Percentiles rank a stretch among this genome's conserved stretches.
phyloP scores from a whole-genome alignment of 2,888 invertebrate species.

The Crocallis elinguaria region DNA sequence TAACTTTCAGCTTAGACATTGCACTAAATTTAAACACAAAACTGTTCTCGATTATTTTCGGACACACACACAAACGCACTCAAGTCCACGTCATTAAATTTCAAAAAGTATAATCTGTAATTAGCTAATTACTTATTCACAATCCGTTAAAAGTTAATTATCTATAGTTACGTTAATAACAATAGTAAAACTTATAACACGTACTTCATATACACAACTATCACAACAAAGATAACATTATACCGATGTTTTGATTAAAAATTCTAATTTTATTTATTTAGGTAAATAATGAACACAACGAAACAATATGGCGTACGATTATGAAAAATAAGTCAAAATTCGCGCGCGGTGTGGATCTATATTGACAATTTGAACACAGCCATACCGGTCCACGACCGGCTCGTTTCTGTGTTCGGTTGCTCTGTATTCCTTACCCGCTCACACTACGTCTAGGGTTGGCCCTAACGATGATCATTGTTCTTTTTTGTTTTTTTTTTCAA shows the following conservation, averaged over 20 bases:
- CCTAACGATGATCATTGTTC: constrained; percentile 32
- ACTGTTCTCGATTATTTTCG: constrained; percentile 57
- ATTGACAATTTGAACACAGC: constrained; percentile 56
- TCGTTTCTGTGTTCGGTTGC: constrained; percentile 65
- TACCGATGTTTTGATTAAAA: constrained; percentile 15
- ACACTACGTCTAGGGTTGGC: constrained; percentile 72
- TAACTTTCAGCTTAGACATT: constrained; percentile 60
- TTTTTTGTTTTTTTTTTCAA: constrained; percentile 17
- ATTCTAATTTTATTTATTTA: constrained; percentile 47
- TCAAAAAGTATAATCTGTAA: neutral
- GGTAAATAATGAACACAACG: constrained; percentile 55
- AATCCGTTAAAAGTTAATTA: neutral
- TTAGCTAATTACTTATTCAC: neutral
- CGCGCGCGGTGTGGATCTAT: constrained; percentile 56
- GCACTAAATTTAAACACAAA: constrained; percentile 65
- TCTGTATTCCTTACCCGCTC: constrained; percentile 74
- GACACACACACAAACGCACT: constrained; percentile 42
- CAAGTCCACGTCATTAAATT: constrained; percentile 3
- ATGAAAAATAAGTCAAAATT: constrained; percentile 73
- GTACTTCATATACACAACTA: constrained; percentile 12
- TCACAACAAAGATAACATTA: constrained; percentile 6
- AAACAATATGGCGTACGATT: constrained; percentile 78
- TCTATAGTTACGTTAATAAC: constrained; percentile 10
- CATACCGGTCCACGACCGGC: constrained; percentile 64
- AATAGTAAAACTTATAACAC: constrained; percentile 7